A percentile compares a stretch with the other conserved stretches of the same genome.
Conservation (phyloP, 37 sponge, comb jelly and placozoan genomes). For the Mnemiopsis leidyi region DNA sequence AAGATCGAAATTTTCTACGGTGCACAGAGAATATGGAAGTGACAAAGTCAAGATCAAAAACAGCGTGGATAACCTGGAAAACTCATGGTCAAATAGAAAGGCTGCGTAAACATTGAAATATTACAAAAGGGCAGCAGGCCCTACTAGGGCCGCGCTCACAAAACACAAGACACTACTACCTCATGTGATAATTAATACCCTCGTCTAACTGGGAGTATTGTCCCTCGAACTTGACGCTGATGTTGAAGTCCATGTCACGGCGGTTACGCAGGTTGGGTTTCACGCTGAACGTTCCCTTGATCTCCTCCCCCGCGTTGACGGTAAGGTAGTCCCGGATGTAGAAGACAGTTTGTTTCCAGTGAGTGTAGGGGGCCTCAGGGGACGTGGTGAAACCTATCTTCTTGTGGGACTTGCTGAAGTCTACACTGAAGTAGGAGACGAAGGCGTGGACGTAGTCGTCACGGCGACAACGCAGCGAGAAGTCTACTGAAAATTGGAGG, state of each 20-base stretch:
- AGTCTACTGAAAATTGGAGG: constrained; percentile 79
- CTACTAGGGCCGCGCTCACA: constrained; percentile 43
- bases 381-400: constrained; percentile 83
- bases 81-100: background rate
- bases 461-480: constrained; percentile 72
- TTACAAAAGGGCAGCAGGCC: background rate
- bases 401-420: constrained; percentile 96
- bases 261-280: constrained; percentile 81
- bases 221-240: constrained; percentile 84
- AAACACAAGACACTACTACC: constrained; percentile 55
- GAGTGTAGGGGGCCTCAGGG: constrained; percentile 87
- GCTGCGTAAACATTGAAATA: background rate
- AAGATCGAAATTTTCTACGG: no score
- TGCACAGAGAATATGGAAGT: background rate
- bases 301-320: constrained; percentile 84
- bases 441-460: constrained; percentile 97
- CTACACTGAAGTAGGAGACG: constrained; percentile 89
- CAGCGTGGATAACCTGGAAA: background rate
- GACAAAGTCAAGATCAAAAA: background rate
- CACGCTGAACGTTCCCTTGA: constrained; percentile 76
- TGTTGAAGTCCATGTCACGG: constrained; percentile 83
- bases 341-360: constrained; percentile 99
- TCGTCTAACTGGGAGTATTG: constrained; percentile 75
- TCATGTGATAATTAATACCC: constrained; percentile 80
- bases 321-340: constrained; percentile 91